Conservation (phyloP, 2,888 invertebrate species). For the Ctenicera cuprea region DNA sequence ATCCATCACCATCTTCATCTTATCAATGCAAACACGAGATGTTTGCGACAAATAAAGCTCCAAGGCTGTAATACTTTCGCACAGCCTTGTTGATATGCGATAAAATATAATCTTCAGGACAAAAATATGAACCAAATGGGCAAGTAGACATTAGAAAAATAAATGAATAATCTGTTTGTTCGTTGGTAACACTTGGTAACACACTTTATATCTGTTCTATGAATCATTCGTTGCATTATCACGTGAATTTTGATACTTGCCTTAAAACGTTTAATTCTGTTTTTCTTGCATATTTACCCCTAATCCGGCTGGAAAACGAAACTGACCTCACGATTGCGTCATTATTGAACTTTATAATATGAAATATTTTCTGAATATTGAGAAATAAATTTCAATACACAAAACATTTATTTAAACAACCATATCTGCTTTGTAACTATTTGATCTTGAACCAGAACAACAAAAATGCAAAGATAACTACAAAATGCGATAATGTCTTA, state of each 20-base stretch:
- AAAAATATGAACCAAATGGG: constrained; percentile 13
- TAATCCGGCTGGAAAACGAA: background rate
- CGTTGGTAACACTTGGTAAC: constrained; percentile 14
- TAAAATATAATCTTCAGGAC: background rate
- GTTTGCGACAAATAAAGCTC: constrained; percentile 21
- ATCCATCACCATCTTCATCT: constrained; percentile 5
- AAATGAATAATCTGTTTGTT: constrained; percentile 30
- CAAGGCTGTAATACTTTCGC: constrained; percentile 20
- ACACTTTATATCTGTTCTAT: background rate
- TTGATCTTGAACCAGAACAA: constrained; percentile 24
- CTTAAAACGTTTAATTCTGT: background rate
- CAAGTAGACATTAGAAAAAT: constrained; percentile 13
- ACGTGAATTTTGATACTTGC: background rate
- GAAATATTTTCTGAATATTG: background rate
- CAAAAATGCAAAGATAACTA: constrained; percentile 19
- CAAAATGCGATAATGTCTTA: background rate
- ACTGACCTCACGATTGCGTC: constrained; percentile 23
- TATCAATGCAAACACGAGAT: constrained; percentile 17
- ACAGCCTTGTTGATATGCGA: constrained; percentile 22
- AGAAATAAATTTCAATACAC: background rate
- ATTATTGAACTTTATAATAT: background rate
- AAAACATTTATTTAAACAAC: constrained; percentile 17
- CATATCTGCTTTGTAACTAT: background rate
- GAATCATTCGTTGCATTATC: constrained; percentile 7
- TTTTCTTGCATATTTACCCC: background rate